Evolutionary conservation across 1,140 invertebrate genomes (phyloP), one percentile per base, ranked within the genome.

Genomic region (Drosophila insularis): DNA sequence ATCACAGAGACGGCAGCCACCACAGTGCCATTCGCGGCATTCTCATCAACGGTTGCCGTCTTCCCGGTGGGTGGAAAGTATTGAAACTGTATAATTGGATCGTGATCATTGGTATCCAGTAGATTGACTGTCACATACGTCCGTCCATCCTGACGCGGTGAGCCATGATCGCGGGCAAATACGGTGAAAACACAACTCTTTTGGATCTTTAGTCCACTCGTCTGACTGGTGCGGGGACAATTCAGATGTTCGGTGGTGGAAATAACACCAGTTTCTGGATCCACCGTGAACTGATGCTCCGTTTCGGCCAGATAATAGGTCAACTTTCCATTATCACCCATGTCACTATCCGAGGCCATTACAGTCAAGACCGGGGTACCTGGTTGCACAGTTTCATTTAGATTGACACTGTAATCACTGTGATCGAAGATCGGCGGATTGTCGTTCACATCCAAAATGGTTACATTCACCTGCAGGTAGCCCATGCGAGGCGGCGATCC

Each of bases 51-150:
- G 0, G 96, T 97, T 2, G 97, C 98, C 87, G 95, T 96, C 31
- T 94, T 95, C 0, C 96, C 96, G 0, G 95, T 96, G 0, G 95
- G 93, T 6, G 97, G 97, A 87, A 98, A 97, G 91, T 98, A 98
- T 7, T 95, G 95, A 90, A 99, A 98, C 68, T 95, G 95, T 58
- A 99, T 98, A 23, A 96, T 94, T 3, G 98, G 98, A 92, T 98
- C 97, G 90, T 99, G 98, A 93, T 99, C 97, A 92, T 99, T 99
- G 1, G 97, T 96, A 91, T 99, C 98, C 35, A 98, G 93, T 13
- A 99, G 93, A 92, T 97, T 98, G 0, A 99, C 97, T 3, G 97
- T 98, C 0, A 99, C 97, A 92, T 99, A 99, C 19, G 98, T 98
- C 43, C 98, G 93, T 4, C 98, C 98, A 89, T 98, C 96, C 92